These are phyloP conservation scores for Irena cyanogastra DNA, from an alignment of 2,113 vertebrate genomes.

Conservation along the genomic window DNA sequence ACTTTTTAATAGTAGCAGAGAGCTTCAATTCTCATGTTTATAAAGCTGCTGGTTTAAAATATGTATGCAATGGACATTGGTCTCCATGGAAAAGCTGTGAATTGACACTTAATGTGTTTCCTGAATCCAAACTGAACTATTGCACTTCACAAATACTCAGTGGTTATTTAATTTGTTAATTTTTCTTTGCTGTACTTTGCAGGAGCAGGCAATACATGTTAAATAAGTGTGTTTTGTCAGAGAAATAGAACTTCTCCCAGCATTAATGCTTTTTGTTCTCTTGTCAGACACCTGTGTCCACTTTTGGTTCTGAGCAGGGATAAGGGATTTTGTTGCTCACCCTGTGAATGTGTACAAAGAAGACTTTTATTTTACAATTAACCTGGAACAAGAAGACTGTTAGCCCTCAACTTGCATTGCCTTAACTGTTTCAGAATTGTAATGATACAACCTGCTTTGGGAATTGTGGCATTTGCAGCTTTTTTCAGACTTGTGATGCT, in stretches of 20 bases:
- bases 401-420: background rate
- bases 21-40: background rate
- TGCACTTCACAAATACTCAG: background rate
- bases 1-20: background rate
- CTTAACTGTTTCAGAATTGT: background rate
- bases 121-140: background rate
- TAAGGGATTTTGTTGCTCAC: background rate
- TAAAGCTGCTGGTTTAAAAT: background rate
- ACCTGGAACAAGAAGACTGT: background rate
- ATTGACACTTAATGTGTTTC: background rate
- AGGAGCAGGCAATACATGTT: background rate
- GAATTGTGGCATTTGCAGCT: background rate
- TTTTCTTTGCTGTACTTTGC: background rate
- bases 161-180: background rate
- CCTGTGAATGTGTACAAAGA: background rate
- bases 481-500: background rate
- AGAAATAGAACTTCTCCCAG: background rate
- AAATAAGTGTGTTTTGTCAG: background rate
- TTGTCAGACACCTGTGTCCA: background rate
- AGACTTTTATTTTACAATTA: background rate
- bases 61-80: background rate
- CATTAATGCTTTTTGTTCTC: background rate
- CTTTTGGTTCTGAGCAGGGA: background rate
- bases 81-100: background rate
- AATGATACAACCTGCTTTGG: background rate